These are phyloP conservation scores for Urophycis tenuis DNA, from an alignment of 2,797 vertebrate genomes.

Conservation along the genomic window DNA sequence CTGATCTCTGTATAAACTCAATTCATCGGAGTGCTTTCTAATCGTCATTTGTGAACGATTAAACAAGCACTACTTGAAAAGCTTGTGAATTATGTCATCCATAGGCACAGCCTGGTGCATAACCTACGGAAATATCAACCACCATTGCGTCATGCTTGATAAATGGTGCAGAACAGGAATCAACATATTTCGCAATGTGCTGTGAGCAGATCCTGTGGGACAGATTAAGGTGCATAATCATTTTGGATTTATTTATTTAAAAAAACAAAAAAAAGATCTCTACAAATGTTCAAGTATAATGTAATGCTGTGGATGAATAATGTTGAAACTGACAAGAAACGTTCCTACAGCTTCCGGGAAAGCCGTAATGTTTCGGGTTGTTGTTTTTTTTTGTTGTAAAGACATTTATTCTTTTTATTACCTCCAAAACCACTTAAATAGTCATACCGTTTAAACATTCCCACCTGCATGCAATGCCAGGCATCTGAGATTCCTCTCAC, in stretches of 20 bases:
- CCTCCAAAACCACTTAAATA: conserved; percentile 3
- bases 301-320: background rate
- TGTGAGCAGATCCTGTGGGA: conserved; percentile 35
- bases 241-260: conserved; percentile 43
- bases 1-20: background rate
- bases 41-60: background rate
- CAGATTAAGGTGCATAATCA: conserved; percentile 35
- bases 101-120: conserved; percentile 8
- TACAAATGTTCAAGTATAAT: too few species aligned
- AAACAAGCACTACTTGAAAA: background rate
- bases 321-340: background rate
- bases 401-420: conserved; percentile 3
- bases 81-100: background rate
- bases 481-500: conserved; percentile 9
- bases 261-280: conserved; percentile 2
- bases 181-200: conserved; percentile 25
- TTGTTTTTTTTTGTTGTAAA: background rate
- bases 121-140: conserved; percentile 20
- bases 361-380: background rate
- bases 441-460: conserved; percentile 17
- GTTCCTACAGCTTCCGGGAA: background rate
- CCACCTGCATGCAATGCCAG: background rate
- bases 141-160: conserved; percentile 31
- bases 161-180: conserved; percentile 29
- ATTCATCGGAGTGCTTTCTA: too few species aligned